A percentile compares a stretch with the other conserved stretches of the same genome.
phyloP scores from a whole-genome alignment of 2,113 vertebrate species.

The Chamaea fasciata region DNA sequence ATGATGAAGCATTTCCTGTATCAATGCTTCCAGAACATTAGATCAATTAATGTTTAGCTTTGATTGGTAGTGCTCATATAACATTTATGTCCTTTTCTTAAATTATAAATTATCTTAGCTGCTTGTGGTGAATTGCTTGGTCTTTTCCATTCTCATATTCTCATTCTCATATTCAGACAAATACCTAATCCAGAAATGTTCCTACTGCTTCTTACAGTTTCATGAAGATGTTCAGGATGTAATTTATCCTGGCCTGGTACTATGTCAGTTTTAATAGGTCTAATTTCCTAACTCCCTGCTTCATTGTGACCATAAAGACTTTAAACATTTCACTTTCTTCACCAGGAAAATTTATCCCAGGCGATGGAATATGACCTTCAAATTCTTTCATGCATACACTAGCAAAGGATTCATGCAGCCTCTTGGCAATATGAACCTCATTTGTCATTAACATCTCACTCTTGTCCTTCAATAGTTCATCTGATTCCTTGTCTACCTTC shows the following conservation, averaged over 20 bases:
- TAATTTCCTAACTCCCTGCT: slow-evolving; percentile 16
- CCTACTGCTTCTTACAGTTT: neutral
- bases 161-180: neutral
- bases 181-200: neutral
- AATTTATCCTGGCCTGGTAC: neutral
- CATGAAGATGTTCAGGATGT: neutral
- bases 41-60: neutral
- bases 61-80: neutral
- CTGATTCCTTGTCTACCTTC: neutral
- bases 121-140: neutral
- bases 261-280: slow-evolving; percentile 26
- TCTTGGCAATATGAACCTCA: slow-evolving; percentile 20
- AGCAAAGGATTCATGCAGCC: slow-evolving; percentile 3
- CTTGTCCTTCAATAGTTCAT: neutral
- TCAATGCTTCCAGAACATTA: neutral
- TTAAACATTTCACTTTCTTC: slow-evolving; percentile 32
- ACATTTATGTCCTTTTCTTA: neutral
- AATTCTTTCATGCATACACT: neutral
- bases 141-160: neutral
- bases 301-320: slow-evolving; percentile 19
- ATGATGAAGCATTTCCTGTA: neutral
- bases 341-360: slow-evolving; percentile 22
- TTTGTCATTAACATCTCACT: slow-evolving; percentile 20
- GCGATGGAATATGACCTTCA: slow-evolving; percentile 42
- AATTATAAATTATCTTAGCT: neutral